Base-by-base conservation (phyloP, 2,888 invertebrate species). In the Brachypterus glaber region DNA sequence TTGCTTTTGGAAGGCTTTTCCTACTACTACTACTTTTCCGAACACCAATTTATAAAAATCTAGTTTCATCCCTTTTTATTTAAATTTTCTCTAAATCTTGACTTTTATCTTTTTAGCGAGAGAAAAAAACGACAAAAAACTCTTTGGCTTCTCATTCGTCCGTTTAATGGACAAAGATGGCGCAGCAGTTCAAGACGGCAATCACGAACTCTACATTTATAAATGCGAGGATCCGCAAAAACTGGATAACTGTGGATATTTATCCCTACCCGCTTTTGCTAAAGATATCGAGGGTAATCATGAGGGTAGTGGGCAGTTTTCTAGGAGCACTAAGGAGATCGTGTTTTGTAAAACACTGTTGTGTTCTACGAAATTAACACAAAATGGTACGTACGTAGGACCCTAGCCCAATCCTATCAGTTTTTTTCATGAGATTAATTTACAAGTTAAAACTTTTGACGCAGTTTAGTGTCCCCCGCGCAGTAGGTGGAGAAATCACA, bases 291-390 rank as follows among this genome's bases (percentile, higher is more conserved):
- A 71, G 46, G 81, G 81, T 51, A 63, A 73, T 1, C 72, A 71
- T 3, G 71, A 62, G 66, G 60, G 64, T 18, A 65, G 62, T 44
- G 64, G 71, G 1, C 59, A 76, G 31, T 89, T 87, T 63, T 77
- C 81, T 46, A 73, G 84, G 51, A 89, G 88, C 48, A 77, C 83
- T 45, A 88, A 87, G 62, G 95, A 95, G 66, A 74, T 78, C 9
- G 82, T 92, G 41, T 76, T 77, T 27, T 76, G 95, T 7, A 79
- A 77, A 53, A 91, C 93, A 0, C 63, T 89, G 26, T 70, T 96
- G 15, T 93, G 92, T 63, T 95, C 95, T 14, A 95, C 95, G n/a
- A 96, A 96, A 64, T 70, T 95, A 5, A 95, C 96, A 0, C 95
- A 95, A 66, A 95, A 95, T 59, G 84, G 87, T 84, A 63, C 59